Evolutionary conservation across 2,113 vertebrate species (phyloP).

Genomic region (Todiramphus saurophagus): DNA sequence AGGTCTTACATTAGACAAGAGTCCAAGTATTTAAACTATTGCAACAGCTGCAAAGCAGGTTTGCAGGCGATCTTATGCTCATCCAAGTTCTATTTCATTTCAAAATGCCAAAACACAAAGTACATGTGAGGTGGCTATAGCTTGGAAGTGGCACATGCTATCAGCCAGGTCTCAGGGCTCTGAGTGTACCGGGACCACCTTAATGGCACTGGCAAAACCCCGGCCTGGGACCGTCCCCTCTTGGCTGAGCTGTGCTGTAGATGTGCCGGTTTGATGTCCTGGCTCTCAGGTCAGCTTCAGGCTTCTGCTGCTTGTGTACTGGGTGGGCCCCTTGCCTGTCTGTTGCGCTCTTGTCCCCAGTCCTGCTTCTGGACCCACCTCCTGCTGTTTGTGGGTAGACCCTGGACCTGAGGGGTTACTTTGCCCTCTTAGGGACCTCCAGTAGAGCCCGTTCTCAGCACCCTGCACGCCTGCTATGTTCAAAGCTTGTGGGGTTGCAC

Average conservation of each 20-base stretch:
- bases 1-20: not conserved
- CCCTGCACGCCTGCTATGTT: accelerated
- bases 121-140: not conserved
- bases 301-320: not conserved
- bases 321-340: not conserved
- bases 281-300: not conserved
- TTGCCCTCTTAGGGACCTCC: not conserved
- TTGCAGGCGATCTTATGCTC: not conserved
- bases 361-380: not conserved
- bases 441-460: not conserved
- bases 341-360: not conserved
- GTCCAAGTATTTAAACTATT: not conserved
- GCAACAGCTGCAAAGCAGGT: not conserved
- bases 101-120: not conserved
- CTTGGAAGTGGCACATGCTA: not conserved
- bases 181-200: not conserved
- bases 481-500: not conserved
- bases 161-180: not conserved
- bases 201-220: not conserved
- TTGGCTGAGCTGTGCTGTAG: not conserved
- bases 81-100: not conserved
- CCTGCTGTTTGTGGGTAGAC: not conserved
- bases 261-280: not conserved
- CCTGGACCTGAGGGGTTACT: not conserved
- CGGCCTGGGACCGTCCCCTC: no score